These are phyloP conservation scores for Crioceris asparagi DNA, from an alignment of 2,888 invertebrate species.

Conservation along the genomic window DNA sequence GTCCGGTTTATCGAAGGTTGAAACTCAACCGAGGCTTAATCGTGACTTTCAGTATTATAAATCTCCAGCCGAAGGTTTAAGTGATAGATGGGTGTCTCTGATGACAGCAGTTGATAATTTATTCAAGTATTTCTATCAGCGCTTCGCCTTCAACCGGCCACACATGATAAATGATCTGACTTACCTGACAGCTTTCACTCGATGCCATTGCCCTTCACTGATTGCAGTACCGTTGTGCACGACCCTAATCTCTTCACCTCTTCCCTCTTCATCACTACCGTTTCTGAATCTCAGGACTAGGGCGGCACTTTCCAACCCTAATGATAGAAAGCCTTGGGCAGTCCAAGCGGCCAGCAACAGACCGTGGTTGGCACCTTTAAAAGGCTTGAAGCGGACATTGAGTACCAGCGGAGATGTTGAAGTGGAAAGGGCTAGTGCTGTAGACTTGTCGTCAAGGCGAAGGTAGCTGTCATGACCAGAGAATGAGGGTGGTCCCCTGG, in stretches of 20 bases:
- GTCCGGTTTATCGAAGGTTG: too few relatives aligned
- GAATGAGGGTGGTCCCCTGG: conserved; percentile 53
- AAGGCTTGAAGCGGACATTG: conserved; percentile 69
- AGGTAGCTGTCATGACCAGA: conserved; percentile 76
- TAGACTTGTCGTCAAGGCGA: conserved; percentile 76
- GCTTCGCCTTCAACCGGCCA: too few relatives aligned
- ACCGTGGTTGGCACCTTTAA: conserved; percentile 37
- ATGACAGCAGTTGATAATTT: too few relatives aligned
- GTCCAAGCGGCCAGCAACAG: conserved; percentile 80
- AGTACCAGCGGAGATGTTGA: conserved; percentile 81
- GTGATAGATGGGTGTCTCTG: too few relatives aligned
- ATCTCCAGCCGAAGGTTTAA: too few relatives aligned
- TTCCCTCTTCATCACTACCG: conserved; percentile 56
- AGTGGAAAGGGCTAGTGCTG: conserved; percentile 72
- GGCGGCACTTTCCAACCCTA: conserved; percentile 72
- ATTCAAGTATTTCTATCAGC: too few relatives aligned
- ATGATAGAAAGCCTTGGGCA: conserved; percentile 67
- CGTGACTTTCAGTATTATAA: too few relatives aligned
- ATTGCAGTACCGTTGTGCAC: conserved; percentile 76
- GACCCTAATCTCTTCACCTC: conserved; percentile 62
- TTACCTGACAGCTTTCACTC: conserved; percentile 64
- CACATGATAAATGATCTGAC: too few relatives aligned
- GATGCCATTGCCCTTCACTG: conserved; percentile 83
- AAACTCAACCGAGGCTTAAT: too few relatives aligned
- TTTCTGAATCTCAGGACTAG: conserved; percentile 71